Conservation (phyloP, 2,797 vertebrate genomes). For the Phalanger gymnotis region DNA sequence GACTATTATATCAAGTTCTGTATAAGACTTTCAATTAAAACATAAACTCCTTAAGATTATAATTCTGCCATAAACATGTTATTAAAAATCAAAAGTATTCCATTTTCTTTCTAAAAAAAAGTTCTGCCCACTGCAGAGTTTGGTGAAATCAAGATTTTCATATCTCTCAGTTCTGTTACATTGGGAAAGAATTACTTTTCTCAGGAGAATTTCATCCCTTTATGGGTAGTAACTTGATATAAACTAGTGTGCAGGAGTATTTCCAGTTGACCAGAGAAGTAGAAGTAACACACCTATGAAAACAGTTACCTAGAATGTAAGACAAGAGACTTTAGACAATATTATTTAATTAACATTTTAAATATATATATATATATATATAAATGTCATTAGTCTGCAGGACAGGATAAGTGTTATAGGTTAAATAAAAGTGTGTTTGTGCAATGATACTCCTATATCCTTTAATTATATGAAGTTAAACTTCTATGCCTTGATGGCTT, state of each 20-base stretch:
- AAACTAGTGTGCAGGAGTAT: not conserved
- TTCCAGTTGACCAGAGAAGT: not conserved
- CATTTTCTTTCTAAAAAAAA: not conserved
- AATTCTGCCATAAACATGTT: not conserved
- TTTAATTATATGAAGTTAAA: not conserved
- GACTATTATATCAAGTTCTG: not conserved
- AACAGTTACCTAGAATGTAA: not conserved
- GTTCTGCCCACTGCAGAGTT: not conserved
- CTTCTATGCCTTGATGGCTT: not conserved
- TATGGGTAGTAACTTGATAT: not conserved
- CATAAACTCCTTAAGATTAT: not conserved
- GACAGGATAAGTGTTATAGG: not conserved
- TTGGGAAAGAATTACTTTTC: not conserved
- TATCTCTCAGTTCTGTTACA: not conserved
- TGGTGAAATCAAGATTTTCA: not conserved
- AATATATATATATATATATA: not conserved
- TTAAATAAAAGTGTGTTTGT: not conserved
- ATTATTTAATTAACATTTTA: not conserved
- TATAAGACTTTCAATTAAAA: not conserved
- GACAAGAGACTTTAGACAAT: not conserved
- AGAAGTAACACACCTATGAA: not conserved
- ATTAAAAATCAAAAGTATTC: not conserved
- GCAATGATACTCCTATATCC: not conserved
- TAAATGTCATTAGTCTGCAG: not conserved
- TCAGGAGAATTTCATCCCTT: not conserved